Conservation (phyloP, 2,113 vertebrate genomes). For the Osmerus eperlanus region DNA sequence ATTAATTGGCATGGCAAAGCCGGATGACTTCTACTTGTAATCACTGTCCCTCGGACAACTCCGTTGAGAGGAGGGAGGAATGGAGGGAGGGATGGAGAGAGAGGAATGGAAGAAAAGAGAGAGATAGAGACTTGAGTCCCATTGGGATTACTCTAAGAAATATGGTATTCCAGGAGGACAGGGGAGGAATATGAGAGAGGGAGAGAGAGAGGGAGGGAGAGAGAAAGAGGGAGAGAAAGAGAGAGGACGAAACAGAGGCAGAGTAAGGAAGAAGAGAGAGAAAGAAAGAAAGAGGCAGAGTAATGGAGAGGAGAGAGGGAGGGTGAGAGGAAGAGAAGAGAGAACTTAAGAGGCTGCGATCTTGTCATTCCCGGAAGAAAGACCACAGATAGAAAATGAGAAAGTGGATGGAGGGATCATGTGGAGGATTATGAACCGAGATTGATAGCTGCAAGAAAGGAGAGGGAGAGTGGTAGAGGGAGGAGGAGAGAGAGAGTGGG, state of each 20-base stretch:
- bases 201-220: slow-evolving; percentile 28
- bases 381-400: slow-evolving; percentile 30
- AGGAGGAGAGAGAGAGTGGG: slow-evolving; percentile 1
- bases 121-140: slow-evolving; percentile 39
- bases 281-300: slow-evolving; percentile 1
- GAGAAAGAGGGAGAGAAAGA: neutral
- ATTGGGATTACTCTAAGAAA: slow-evolving; percentile 45
- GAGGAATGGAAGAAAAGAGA: slow-evolving; percentile 16
- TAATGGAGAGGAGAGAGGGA: slow-evolving; percentile 13
- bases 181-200: slow-evolving; percentile 12
- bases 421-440: neutral
- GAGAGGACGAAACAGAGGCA: neutral
- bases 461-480: slow-evolving; percentile 28
- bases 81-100: neutral
- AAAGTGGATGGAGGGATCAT: neutral
- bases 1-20: slow-evolving; percentile 66
- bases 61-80: slow-evolving; percentile 37
- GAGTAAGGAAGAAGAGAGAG: neutral
- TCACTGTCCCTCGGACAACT: slow-evolving; percentile 62
- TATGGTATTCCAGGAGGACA: neutral
- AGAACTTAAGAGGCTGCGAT: slow-evolving; percentile 17
- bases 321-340: slow-evolving; percentile 1
- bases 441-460: neutral
- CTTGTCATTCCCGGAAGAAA: slow-evolving; percentile 5
- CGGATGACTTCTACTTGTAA: slow-evolving; percentile 61